Conservation (phyloP, 2,797 vertebrate genomes). For the Ctenopoma kingsleyae region DNA sequence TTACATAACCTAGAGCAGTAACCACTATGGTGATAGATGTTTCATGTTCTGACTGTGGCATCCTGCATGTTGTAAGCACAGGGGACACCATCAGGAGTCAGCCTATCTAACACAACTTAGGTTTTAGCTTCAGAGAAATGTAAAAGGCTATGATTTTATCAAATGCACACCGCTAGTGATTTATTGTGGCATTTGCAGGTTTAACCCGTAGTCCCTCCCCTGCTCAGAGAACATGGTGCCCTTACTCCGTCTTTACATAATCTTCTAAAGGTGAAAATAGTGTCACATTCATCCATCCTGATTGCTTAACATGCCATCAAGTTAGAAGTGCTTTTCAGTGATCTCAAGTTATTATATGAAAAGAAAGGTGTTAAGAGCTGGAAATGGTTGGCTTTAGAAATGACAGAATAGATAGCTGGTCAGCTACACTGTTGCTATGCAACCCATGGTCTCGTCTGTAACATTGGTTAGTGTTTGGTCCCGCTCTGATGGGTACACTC, state of each 20-base stretch:
- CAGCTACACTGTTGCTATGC: slow-evolving; percentile 88
- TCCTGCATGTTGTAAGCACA: slow-evolving; percentile 78
- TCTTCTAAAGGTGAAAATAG: slow-evolving; percentile 42
- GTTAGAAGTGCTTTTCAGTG: slow-evolving; percentile 44
- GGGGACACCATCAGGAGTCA: slow-evolving; percentile 67
- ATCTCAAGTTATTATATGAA: slow-evolving; percentile 58
- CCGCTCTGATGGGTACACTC: slow-evolving; percentile 65
- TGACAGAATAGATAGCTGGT: slow-evolving; percentile 80
- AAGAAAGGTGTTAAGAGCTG: slow-evolving; percentile 65
- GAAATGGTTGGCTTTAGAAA: slow-evolving; percentile 71
- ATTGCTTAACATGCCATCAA: slow-evolving; percentile 52
- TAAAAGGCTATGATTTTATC: slow-evolving; percentile 16
- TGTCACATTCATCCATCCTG: slow-evolving; percentile 29
- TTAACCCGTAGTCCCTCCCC: slow-evolving; percentile 12
- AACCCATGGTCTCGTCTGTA: slow-evolving; percentile 78
- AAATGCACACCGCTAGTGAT: slow-evolving; percentile 17
- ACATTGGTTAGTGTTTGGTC: slow-evolving; percentile 72
- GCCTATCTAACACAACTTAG: slow-evolving; percentile 54
- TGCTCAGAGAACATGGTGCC: slow-evolving; percentile 13
- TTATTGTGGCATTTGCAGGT: slow-evolving; percentile 10
- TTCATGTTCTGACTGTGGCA: slow-evolving; percentile 64
- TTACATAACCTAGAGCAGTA: slow-evolving; percentile 67
- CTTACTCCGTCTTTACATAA: slow-evolving; percentile 35
- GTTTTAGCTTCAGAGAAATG: slow-evolving; percentile 38
- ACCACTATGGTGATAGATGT: slow-evolving; percentile 65